Evolutionary conservation across 1,140 invertebrate genomes (phyloP).

Genomic region (Saccostrea cuccullata): DNA sequence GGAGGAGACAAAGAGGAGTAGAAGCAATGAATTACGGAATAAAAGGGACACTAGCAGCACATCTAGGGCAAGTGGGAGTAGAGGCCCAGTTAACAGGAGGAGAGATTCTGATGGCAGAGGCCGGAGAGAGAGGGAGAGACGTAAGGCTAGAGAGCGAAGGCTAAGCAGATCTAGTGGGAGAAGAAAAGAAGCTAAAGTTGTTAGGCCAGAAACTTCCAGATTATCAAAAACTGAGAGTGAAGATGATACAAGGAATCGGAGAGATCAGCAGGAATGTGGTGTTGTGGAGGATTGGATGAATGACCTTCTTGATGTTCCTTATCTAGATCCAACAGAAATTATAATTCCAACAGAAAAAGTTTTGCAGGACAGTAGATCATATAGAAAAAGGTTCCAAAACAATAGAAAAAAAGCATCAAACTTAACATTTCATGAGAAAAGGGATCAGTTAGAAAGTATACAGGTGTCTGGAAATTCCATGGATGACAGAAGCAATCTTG

Average conservation of each 20-base stretch:
- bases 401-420: not conserved
- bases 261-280: not conserved
- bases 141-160: not conserved
- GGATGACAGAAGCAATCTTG: not conserved
- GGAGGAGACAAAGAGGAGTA: not conserved
- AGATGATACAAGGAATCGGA: not conserved
- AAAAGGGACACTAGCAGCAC: not conserved
- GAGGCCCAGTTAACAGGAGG: not conserved
- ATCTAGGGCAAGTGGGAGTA: not conserved
- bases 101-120: not conserved
- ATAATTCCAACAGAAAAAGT: not conserved
- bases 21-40: not conserved
- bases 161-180: not conserved
- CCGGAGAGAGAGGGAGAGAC: not conserved
- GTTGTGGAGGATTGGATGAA: slow-evolving; percentile 3
- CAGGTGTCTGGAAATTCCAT: not conserved
- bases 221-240: not conserved
- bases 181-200: not conserved
- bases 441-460: not conserved
- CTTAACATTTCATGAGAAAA: not conserved
- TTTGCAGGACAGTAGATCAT: not conserved
- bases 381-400: not conserved
- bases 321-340: not conserved
- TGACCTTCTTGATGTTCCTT: not conserved
- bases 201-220: not conserved